Evolutionary conservation across 1,140 invertebrate species (phyloP).

Genomic region (Saccostrea glomerata): DNA sequence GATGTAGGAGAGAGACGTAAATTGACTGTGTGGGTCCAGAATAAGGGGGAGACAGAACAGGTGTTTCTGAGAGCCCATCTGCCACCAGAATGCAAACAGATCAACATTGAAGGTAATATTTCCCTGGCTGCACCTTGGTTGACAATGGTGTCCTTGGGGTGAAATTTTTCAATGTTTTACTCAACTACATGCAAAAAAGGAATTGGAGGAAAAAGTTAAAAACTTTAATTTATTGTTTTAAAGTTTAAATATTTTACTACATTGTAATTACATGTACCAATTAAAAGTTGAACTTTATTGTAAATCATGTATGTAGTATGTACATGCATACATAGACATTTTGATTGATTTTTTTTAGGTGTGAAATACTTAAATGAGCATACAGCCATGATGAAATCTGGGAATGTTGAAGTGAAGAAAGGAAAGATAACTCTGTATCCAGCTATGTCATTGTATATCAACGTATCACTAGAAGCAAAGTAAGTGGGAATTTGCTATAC

Average conservation of each 20-base stretch:
- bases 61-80: constrained; percentile 54
- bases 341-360: neutral
- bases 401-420: constrained; percentile 31
- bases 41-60: constrained; percentile 52
- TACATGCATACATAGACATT: too few relatives aligned
- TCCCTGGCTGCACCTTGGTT: too few relatives aligned
- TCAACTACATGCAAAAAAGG: too few relatives aligned
- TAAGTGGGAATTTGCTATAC: constrained; percentile 13
- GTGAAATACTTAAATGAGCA: constrained; percentile 53
- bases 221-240: too few relatives aligned
- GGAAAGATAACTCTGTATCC: constrained; percentile 52
- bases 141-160: too few relatives aligned
- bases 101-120: constrained; percentile 47
- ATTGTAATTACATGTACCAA: too few relatives aligned
- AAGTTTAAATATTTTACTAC: too few relatives aligned
- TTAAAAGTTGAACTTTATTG: too few relatives aligned
- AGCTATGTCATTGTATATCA: constrained; percentile 53
- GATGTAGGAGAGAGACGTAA: constrained; percentile 51
- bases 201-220: too few relatives aligned
- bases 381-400: constrained; percentile 40
- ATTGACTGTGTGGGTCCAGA: constrained; percentile 57
- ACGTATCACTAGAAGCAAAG: constrained; percentile 53
- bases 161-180: too few relatives aligned
- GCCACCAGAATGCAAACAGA: constrained; percentile 48
- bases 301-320: too few relatives aligned